Evolutionary conservation across 1,140 invertebrate species (phyloP), one percentile per base, ranked within the genome.

Genomic region (Drosophila teissieri): DNA sequence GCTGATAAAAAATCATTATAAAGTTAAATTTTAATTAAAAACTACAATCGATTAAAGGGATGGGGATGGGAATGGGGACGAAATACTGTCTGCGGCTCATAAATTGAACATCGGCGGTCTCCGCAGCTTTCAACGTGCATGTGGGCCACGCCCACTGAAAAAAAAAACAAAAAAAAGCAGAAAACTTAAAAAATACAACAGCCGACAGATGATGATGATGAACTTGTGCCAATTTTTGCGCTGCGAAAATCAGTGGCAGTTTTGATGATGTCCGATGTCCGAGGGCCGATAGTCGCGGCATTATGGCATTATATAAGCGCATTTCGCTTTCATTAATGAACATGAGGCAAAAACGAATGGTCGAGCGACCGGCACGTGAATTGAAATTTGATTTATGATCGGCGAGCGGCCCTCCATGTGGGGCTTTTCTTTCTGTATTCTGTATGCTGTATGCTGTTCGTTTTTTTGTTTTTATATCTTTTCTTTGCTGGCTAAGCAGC

Each of bases 11-110:
- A 91, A 89, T 91, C 83, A 91, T 91, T 91, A 91, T 91, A 91
- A 91, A 85, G 82, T 88, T 91, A 90, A 91, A 88, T 91, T 91
- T 91, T 91, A 91, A 91, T 91, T 91, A 91, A 91, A 91, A 91
- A 88, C 69, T 75, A 72, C 80, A 90, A 88, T 88, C 84, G 84
- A 88, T 88, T 80, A 78, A 73, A 61, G 60, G 31, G 53, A 3
- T 62, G 62, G 65, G 68, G 44, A n/a, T 11, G 44, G 10, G 44
- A 17, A 31, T 24, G 2, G 42, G 42, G 70, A 48, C 58, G 74
- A 24, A 15, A 34, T 60, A 65, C 81, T 83, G 86, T 90, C 86
- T 86, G 84, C 84, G 78, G 85, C 84, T 89, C 90, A 91, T 91
- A 91, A 91, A 91, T 91, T 91, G 83, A 76, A 69, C 65, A 69